Conservation (phyloP, 2,888 invertebrate species). For the Acanthosepion pharaonis region DNA sequence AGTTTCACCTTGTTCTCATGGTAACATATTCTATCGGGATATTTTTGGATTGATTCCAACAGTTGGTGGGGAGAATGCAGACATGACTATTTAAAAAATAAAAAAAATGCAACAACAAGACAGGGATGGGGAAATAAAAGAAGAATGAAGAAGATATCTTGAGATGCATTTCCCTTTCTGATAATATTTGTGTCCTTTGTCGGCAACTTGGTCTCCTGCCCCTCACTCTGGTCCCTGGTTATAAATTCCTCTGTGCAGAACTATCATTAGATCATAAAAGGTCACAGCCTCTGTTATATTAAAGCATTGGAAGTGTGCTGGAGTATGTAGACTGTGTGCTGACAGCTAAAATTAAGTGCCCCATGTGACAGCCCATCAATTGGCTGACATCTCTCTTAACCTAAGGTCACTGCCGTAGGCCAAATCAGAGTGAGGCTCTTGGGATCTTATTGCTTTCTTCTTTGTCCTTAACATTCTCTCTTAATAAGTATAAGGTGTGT, state of each 20-base stretch:
- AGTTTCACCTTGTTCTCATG: background rate
- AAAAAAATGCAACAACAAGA: background rate
- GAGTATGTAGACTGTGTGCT: background rate
- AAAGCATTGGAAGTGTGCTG: background rate
- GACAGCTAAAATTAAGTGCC: constrained; percentile 33
- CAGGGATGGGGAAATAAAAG: background rate
- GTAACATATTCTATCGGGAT: background rate
- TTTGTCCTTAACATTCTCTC: background rate
- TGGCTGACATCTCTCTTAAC: background rate
- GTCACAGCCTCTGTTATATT: background rate
- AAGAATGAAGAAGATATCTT: background rate
- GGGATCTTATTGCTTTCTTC: background rate
- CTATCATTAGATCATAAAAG: constrained; percentile 22
- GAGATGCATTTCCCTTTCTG: background rate
- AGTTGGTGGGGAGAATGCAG: background rate
- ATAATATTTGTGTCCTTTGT: background rate
- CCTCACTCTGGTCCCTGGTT: background rate
- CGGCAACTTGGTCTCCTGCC: background rate
- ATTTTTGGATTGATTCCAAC: constrained; percentile 20
- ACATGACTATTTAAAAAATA: background rate
- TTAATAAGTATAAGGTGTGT: too few species aligned
- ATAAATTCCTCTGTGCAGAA: constrained; percentile 16
- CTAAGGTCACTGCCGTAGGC: background rate
- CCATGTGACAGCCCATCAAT: constrained; percentile 8
- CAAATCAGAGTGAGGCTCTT: background rate